Conservation (phyloP, 1,140 invertebrate species). For the Procambarus clarkii region DNA sequence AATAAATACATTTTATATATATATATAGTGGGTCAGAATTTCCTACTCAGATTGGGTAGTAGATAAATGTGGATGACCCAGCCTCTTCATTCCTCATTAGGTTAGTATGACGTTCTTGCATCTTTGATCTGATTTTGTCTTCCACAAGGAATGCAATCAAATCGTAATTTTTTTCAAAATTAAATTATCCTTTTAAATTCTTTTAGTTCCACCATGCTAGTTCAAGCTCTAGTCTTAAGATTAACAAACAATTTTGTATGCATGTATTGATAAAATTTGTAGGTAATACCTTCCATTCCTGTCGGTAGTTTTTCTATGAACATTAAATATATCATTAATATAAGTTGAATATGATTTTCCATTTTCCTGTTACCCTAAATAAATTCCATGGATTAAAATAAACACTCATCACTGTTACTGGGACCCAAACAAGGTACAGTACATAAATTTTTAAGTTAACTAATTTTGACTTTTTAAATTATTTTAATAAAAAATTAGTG, state of each 20-base stretch:
- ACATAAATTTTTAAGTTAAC: too few species aligned
- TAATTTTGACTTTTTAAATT: too few species aligned
- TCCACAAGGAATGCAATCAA: not conserved
- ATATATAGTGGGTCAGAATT: too few species aligned
- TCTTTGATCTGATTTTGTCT: not conserved
- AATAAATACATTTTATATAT: too few species aligned
- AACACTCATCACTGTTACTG: too few species aligned
- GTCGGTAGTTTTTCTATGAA: not conserved
- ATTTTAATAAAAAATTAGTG: too few species aligned
- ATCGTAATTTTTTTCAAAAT: not conserved
- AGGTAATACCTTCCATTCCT: slow-evolving; percentile 1
- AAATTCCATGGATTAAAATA: too few species aligned
- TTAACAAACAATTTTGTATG: not conserved
- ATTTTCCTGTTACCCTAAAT: too few species aligned
- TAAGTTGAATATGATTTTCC: too few species aligned
- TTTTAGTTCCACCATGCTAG: not conserved
- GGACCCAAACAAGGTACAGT: too few species aligned
- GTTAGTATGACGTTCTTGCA: not conserved
- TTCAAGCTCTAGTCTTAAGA: not conserved
- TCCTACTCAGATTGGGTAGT: too few species aligned
- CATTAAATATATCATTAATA: not conserved
- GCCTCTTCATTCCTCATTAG: not conserved
- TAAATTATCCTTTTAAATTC: not conserved
- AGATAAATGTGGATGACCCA: not conserved
- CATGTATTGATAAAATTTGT: slow-evolving; percentile 3